Evolutionary conservation across 2,888 invertebrate species (phyloP).

Genomic region (Nemotelus pantherinus): DNA sequence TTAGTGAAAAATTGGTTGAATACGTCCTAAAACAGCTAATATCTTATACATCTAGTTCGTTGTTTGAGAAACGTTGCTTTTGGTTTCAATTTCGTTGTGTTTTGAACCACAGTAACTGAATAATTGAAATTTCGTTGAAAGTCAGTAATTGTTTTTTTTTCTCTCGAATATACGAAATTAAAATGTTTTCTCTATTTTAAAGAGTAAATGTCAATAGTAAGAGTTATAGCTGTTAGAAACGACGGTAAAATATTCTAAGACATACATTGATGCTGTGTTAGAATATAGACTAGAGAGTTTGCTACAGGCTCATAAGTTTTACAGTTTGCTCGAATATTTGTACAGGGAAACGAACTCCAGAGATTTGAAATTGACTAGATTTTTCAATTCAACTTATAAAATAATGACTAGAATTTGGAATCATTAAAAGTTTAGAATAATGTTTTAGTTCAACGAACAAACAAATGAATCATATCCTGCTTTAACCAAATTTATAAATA

Average conservation of each 20-base stretch:
- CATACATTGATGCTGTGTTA: neutral
- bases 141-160: constrained; percentile 57
- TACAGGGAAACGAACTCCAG: neutral
- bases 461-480: too few relatives aligned
- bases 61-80: constrained; percentile 66
- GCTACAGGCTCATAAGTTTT: neutral
- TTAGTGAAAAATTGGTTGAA: too few relatives aligned
- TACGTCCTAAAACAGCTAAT: neutral
- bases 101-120: constrained; percentile 50
- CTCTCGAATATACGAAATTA: constrained; percentile 56
- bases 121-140: constrained; percentile 37
- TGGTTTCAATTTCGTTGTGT: constrained; percentile 56
- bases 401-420: constrained; percentile 24
- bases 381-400: constrained; percentile 2
- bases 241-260: constrained; percentile 28
- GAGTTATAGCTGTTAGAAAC: too few relatives aligned
- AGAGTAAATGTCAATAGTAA: too few relatives aligned
- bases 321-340: neutral
- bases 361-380: neutral
- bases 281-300: constrained; percentile 28
- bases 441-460: too few relatives aligned
- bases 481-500: too few relatives aligned
- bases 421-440: neutral
- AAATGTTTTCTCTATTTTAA: constrained; percentile 46
- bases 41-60: constrained; percentile 62